Evolutionary conservation across 2,113 vertebrate species (phyloP), one percentile per base, ranked within the genome.

Genomic region (Mugil cephalus): DNA sequence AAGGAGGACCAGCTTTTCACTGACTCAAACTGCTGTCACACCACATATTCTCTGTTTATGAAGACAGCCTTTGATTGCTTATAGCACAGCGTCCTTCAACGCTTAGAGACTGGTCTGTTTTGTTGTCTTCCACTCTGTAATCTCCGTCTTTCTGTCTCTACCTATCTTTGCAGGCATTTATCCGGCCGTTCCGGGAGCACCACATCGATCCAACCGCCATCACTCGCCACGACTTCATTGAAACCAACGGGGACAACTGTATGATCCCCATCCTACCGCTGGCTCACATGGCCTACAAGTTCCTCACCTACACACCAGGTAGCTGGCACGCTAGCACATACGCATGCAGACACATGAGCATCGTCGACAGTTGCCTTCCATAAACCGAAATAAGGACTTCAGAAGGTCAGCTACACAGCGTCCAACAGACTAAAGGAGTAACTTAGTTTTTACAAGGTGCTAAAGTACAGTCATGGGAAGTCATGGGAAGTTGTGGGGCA

Each of bases 201-300:
- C 94, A 94, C 86, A 93, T 95, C 30, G 93, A 95, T 68, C 94
- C 93, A 1, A 94, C 94, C 3, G 94, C 94, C 82, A 94, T 95
- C 89, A 94, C 93, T 36, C 89, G 92, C 58, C 94, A 95, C 18
- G 89, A 94, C 88, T 93, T 94, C 79, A 94, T 95, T 7, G 93
- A 94, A 88, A 95, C 92, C 75, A 95, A 95, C 53, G 94, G 94
- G 1, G 93, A 95, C 91, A 95, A 95, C 92, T 95, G 94, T 66
- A 93, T 94, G 93, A 91, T 94, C 79, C 91, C 94, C 79, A 83
- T 95, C 70, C 82, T 94, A 14, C 93, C 93, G 1, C 89, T 95
- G 79, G 79, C 92, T 56, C 87, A 93, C 83, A 94, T 93, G 93
- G 87, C 90, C 77, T 89, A 88, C 92, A 94, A 80, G 87, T 94